Conservation (phyloP, 2,797 vertebrate genomes). For the Danio aesculapii region DNA sequence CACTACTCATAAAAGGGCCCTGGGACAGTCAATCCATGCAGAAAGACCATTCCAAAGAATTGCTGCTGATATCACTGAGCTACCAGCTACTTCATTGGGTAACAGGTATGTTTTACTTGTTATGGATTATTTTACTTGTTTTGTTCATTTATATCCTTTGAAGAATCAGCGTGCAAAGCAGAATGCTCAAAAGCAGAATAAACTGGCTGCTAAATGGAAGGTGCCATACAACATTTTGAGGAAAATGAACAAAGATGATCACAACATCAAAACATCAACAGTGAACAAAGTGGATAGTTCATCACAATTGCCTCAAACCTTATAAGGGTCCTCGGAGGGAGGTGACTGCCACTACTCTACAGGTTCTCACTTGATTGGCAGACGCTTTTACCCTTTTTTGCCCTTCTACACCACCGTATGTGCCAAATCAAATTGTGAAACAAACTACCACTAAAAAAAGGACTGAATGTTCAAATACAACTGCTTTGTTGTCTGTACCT, state of each 20-base stretch:
- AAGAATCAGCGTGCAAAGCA: slow-evolving; percentile 37
- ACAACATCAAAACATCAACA: not conserved
- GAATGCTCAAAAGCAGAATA: slow-evolving; percentile 25
- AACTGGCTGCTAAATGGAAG: slow-evolving; percentile 26
- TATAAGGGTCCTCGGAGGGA: not conserved
- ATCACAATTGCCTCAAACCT: not conserved
- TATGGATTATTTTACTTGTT: slow-evolving; percentile 43
- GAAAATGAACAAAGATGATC: not conserved
- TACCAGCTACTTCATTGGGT: slow-evolving; percentile 29
- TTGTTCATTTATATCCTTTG: slow-evolving; percentile 28
- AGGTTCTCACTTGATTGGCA: not conserved
- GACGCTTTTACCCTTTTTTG: not conserved
- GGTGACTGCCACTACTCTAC: not conserved
- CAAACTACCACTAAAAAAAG: not conserved
- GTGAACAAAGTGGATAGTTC: slow-evolving; percentile 15
- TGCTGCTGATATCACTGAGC: slow-evolving; percentile 47
- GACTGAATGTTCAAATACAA: not conserved
- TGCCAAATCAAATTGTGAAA: not conserved
- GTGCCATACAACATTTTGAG: not conserved
- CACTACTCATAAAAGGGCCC: slow-evolving; percentile 19
- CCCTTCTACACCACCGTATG: not conserved
- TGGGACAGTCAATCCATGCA: slow-evolving; percentile 34
- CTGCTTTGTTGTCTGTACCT: too few relatives aligned
- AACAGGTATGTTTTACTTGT: slow-evolving; percentile 44
- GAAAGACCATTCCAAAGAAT: slow-evolving; percentile 44